A percentile compares a stretch with the other conserved stretches of the same genome.
These are phyloP conservation scores for Bambusicola thoracicus DNA, from an alignment of 2,113 vertebrate genomes.

Conservation along the genomic window DNA sequence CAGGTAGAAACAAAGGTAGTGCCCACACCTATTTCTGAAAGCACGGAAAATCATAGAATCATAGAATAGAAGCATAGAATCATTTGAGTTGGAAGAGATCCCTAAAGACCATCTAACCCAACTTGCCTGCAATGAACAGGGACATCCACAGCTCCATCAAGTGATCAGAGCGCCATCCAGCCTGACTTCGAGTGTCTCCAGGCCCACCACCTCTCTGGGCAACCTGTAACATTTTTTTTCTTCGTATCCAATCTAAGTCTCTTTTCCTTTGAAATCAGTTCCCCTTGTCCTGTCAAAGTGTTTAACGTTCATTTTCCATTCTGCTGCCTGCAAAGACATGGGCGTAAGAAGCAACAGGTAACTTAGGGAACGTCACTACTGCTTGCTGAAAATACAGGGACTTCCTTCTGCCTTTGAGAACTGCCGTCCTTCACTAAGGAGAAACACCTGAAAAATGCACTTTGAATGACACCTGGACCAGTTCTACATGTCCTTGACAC, in stretches of 20 bases:
- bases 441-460: not conserved
- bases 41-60: not conserved
- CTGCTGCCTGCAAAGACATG: not conserved
- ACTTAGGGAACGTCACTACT: not conserved
- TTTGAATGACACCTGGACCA: rapidly evolving
- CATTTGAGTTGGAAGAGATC: no score
- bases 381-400: not conserved
- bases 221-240: no score
- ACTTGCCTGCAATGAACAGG: no score
- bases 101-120: no score
- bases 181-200: no score
- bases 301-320: not conserved
- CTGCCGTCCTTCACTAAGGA: not conserved
- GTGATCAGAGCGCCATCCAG: no score
- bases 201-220: no score
- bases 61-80: no score
- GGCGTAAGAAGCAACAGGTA: not conserved
- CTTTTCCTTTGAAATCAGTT: no score
- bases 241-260: no score
- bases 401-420: not conserved
- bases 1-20: not conserved
- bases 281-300: no score
- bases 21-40: not conserved
- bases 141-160: no score
- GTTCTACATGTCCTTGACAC: not conserved